Evolutionary conservation across 2,888 invertebrate genomes (phyloP).

Genomic region (Anagyrus pseudococci): DNA sequence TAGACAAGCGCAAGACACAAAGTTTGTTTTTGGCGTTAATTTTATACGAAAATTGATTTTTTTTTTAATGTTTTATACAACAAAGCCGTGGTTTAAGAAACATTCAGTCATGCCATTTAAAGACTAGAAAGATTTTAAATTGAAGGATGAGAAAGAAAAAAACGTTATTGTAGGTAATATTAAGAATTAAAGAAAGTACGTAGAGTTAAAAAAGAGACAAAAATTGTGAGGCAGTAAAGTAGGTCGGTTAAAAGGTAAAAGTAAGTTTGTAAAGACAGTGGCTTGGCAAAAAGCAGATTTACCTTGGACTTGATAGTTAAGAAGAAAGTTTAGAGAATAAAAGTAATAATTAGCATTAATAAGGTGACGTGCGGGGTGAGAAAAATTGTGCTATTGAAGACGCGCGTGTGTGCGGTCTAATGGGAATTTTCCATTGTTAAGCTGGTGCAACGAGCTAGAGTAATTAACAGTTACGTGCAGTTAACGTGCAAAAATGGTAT

Average conservation of each 20-base stretch:
- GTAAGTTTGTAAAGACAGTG: slow-evolving; percentile 33
- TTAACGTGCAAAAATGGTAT: slow-evolving; percentile 37
- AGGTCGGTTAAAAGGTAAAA: slow-evolving; percentile 33
- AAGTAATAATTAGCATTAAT: slow-evolving; percentile 16
- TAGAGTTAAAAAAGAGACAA: slow-evolving; percentile 14
- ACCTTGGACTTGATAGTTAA: slow-evolving; percentile 25
- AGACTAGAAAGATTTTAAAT: background rate
- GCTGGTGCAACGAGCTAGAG: slow-evolving; percentile 35
- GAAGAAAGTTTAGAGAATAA: slow-evolving; percentile 25
- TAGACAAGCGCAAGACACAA: slow-evolving; percentile 15
- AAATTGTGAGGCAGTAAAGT: slow-evolving; percentile 23
- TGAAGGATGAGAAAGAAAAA: background rate
- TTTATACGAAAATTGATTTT: slow-evolving; percentile 15
- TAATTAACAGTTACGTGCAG: slow-evolving; percentile 39
- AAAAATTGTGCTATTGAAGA: slow-evolving; percentile 23
- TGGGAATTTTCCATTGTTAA: slow-evolving; percentile 29
- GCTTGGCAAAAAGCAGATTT: slow-evolving; percentile 24
- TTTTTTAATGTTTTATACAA: slow-evolving; percentile 7
- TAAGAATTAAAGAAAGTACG: slow-evolving; percentile 14
- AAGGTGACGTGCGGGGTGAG: background rate
- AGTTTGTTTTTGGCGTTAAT: slow-evolving; percentile 4
- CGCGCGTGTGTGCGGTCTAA: slow-evolving; percentile 17
- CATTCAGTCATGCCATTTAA: slow-evolving; percentile 9
- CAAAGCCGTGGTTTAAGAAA: slow-evolving; percentile 10
- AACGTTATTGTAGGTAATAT: too few relatives aligned